Evolutionary conservation across 2,113 vertebrate species (phyloP), one percentile per base, ranked within the genome.

Genomic region (Ondatra zibethicus): DNA sequence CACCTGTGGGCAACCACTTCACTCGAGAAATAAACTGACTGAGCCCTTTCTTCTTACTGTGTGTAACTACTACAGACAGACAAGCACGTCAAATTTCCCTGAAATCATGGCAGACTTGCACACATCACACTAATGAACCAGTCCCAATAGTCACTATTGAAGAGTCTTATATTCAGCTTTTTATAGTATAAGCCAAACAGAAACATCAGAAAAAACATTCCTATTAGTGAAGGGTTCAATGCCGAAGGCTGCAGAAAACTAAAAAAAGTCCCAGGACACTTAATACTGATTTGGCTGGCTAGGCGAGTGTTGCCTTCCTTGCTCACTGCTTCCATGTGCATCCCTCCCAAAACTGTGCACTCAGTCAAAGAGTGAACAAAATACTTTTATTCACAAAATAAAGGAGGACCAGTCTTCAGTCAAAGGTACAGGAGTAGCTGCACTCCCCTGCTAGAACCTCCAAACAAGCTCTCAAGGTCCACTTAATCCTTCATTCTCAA

Each of bases 51-150:
- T 87, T 45, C 45, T 82, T 80, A 47, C 81, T 76, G 27, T 50
- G 0, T 55, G 52, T 93, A 84, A 88, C 29, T 75, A 76, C 61
- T 90, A 77, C 5, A 9, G 4, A 17, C 58, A 84, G n/a, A 17
- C 45, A 93, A 96, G 78, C 42, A 45, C 87, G 33, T 89, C 61
- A 89, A 82, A 58, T 68, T 84, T 61, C 63, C 70, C 70, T 92
- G 45, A 82, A 78, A 29, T 91, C 39, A 52, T n/a, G 65, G 80
- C 42, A 76, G 65, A 21, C 36, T 33, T 68, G 90, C 76, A 94
- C 11, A 88, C 17, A 63, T 39, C n/a, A 65, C 50, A 89, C 10
- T 88, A 68, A 92, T 70, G 80, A 89, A 92, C 70, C 68, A 92
- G 52, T 82, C 25, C 33, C 1, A 65, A 89, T 0, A 45, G 7